Base-by-base conservation (phyloP, 2,888 invertebrate genomes). In the Chrysina gloriosa region DNA sequence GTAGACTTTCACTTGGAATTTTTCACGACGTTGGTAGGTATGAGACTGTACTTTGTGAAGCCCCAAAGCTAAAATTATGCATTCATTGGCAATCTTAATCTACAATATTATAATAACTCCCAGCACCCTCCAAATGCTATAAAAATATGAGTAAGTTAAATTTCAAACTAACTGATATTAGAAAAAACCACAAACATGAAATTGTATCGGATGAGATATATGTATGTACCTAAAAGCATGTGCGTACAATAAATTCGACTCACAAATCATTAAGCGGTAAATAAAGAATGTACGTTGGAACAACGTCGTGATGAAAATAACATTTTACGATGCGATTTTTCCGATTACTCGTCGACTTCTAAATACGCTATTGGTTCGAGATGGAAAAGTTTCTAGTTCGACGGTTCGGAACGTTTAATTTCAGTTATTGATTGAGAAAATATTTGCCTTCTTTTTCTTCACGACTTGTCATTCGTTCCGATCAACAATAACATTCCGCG, bases 401-500 rank as follows among this genome's bases (percentile, higher is more conserved):
- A 6, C 19, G 56, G 25, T 56, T 11, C 36, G 5, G 4, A 11
- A 6, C 39, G 23, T 56, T 56, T 23, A 36, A 39, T 39, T 56
- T 23, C 25, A 36, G 11, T 39, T 23, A 56, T 39, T 36, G 36
- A 39, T 36, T 36, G 36, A 21, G 34, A 56, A 21, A 56, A 56
- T 56, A 56, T 56, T 39, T 56, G 25, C 39, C 36, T 23, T 23
- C 56, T 36, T 23, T 19, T 54, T 34, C 36, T 56, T 21, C 11
- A 23, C 21, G 23, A 11, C 21, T 5, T 36, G 56, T 39, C 54
- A 56, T 39, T 36, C 9, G n/a, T 23, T 11, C 31, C 39, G 21
- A 36, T 56, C 54, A 56, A 56, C 54, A 56, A 56, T 56, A 56
- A 11, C 36, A 56, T 36, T 56, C 36, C 21, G 3, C n/a, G 36